These are phyloP conservation scores for Zoroaster sp. DNA, from an alignment of 53 echinoderm and acorn worm species.

Conservation along the genomic window DNA sequence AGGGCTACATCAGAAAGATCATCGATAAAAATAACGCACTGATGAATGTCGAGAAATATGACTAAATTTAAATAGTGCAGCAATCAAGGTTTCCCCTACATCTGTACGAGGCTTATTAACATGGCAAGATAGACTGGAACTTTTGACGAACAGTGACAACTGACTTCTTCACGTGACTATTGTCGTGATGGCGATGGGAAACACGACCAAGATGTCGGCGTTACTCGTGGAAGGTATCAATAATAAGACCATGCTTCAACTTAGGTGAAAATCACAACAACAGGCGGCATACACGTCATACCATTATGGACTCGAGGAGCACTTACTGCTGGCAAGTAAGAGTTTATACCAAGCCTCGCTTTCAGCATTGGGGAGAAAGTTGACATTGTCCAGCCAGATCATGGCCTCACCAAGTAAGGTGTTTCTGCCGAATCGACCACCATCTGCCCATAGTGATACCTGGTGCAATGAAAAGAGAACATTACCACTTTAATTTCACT, in stretches of 20 bases:
- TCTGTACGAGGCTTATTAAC: no score
- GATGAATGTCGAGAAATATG: no score
- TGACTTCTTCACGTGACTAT: not conserved
- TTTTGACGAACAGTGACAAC: not conserved
- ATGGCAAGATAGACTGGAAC: not conserved
- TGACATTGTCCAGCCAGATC: conserved; percentile 78
- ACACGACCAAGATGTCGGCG: not conserved
- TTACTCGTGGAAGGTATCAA: not conserved
- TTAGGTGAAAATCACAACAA: not conserved
- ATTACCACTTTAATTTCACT: not conserved
- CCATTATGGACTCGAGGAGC: conserved; percentile 21
- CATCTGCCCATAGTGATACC: conserved; percentile 84
- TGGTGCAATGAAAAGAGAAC: conserved; percentile 9
- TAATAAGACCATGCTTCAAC: not conserved
- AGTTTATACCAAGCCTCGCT: conserved; percentile 86
- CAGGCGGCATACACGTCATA: not conserved
- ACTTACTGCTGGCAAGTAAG: conserved; percentile 54
- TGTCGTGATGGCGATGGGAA: not conserved
- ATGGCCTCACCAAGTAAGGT: conserved; percentile 78
- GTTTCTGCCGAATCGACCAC: conserved; percentile 87
- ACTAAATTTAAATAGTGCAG: no score
- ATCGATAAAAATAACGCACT: no score
- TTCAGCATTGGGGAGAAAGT: conserved; percentile 29
- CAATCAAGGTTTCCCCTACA: no score
- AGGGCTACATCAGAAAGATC: no score